Evolutionary conservation across 2,888 invertebrate genomes (phyloP), one percentile per base, ranked within the genome.

Genomic region (Sesia bembeciformis): DNA sequence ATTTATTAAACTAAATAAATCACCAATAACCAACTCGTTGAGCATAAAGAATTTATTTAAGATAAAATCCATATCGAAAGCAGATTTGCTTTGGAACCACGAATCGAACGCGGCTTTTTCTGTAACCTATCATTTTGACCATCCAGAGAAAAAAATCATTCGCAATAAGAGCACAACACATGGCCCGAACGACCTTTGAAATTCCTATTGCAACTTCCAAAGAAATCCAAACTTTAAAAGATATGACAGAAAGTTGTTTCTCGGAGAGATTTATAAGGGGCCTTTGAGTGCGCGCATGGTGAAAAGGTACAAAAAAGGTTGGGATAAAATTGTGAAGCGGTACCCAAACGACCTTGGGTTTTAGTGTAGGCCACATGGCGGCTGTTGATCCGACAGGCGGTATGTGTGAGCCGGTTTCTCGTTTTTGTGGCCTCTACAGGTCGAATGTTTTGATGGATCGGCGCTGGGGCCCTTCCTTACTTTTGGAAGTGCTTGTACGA

Each of bases 311-410:
- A 82, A 82, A 84, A 72, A 83, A 81, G 71, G 76, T 70, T 69
- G 75, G 75, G 78, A 80, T 72, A 76, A 73, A 72, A 72, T 76
- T 74, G 78, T 82, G 70, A 80, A 84, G 84, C 81, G 84, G 83
- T 84, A 84, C 80, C 73, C 73, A 64, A 75, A 79, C 87, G 87
- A 81, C 87, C 87, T 87, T 87, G 88, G 81, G 78, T 76, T 73
- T 71, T 80, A 81, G 76, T 84, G 84, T 84, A 88, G 87, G 87
- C 88, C 88, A 77, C 79, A 74, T 72, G 73, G 76, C 83, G 86
- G 86, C 76, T 82, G 74, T 79, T 79, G 80, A 74, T 73, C 78
- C 70, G 69, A 57, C 62, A 61, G 65, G 58, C 67, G 70, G 72
- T 65, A 70, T 69, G 69, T 65, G 54, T 58, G 60, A 75, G 76